These are phyloP conservation scores for Apostichopus leukothele DNA, from an alignment of 53 echinoderm and acorn worm species.

Conservation along the genomic window DNA sequence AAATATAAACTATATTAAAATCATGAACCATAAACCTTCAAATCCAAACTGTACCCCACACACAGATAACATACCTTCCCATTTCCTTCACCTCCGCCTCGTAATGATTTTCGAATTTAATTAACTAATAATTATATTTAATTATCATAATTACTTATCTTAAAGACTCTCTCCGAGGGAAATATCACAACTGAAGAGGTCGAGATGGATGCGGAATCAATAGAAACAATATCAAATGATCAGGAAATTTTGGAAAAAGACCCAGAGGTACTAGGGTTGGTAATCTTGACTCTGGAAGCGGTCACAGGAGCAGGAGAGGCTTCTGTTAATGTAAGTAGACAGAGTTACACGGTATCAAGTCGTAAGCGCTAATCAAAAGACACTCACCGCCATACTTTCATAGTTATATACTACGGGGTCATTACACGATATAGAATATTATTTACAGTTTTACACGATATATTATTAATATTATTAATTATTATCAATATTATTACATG, in stretches of 20 bases:
- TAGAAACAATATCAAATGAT: neutral
- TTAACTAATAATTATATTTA: neutral
- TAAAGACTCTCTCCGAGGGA: neutral
- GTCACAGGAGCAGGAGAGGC: neutral
- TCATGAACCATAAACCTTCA: neutral
- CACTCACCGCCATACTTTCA: neutral
- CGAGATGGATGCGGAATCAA: neutral
- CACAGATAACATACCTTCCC: neutral
- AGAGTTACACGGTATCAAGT: neutral
- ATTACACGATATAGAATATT: neutral
- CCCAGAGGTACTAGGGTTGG: neutral
- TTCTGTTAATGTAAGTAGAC: neutral
- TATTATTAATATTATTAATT: too few relatives aligned
- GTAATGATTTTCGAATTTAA: neutral
- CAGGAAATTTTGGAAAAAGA: neutral
- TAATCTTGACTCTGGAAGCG: neutral
- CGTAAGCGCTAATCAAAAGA: neutral
- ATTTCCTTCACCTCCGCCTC: neutral
- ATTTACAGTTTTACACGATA: too few relatives aligned
- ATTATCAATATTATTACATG: too few relatives aligned
- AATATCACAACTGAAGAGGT: neutral
- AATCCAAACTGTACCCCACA: neutral
- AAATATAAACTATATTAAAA: neutral
- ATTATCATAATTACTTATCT: neutral
- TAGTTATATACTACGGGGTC: neutral